phyloP scores from a whole-genome alignment of 2,888 invertebrate species.

The Polydrusus pterygomalis region DNA sequence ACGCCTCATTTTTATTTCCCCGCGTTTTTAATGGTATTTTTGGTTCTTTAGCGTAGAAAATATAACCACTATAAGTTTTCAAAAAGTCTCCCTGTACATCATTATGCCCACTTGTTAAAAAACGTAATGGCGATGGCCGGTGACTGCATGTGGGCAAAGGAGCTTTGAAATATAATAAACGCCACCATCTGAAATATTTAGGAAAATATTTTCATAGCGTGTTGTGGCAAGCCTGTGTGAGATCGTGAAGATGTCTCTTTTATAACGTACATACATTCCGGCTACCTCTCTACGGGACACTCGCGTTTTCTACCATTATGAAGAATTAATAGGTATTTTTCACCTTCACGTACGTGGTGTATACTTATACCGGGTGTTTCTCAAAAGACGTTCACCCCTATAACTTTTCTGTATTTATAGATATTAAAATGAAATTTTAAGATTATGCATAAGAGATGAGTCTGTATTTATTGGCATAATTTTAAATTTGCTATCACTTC shows the following conservation, averaged over 20 bases:
- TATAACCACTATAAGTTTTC: no score
- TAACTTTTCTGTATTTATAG: no score
- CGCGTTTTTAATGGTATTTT: no score
- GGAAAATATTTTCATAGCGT: constrained; percentile 64
- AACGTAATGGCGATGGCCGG: constrained; percentile 9
- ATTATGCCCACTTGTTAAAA: not conserved
- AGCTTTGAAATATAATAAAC: constrained; percentile 50
- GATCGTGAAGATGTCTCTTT: constrained; percentile 61
- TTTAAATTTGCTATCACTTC: no score
- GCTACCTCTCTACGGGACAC: constrained; percentile 61
- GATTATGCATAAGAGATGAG: no score
- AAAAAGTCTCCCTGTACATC: no score
- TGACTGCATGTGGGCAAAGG: constrained; percentile 46
- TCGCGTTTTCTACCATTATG: constrained; percentile 51
- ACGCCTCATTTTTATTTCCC: no score
- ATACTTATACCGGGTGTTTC: no score
- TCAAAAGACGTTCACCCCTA: no score
- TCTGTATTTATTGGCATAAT: no score
- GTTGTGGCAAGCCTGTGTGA: constrained; percentile 61
- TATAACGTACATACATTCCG: constrained; percentile 59
- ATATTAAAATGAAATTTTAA: no score
- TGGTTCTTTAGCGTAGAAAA: no score
- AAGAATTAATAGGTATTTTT: constrained; percentile 50
- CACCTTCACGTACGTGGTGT: constrained; percentile 31
- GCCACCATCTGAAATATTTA: constrained; percentile 65